Evolutionary conservation across 2,113 vertebrate species (phyloP), one percentile per base, ranked within the genome.

Genomic region (Bos taurus): DNA sequence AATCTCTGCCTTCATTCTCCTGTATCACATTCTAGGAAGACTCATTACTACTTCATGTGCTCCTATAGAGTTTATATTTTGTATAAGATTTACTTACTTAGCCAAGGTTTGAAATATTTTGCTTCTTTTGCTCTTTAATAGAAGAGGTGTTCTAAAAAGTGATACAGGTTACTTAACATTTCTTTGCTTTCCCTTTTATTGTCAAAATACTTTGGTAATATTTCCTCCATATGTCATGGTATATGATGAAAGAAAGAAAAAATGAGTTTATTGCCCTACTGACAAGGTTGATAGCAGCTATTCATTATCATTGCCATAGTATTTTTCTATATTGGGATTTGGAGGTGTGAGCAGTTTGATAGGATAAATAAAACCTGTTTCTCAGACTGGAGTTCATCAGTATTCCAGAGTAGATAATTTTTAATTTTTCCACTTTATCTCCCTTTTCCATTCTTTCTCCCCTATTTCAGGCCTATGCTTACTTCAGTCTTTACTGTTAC

Each of bases 1-100:
- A 97, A 94, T 97, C 78, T 98, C 91, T 64, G 40, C 19, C 90
- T 96, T 95, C 96, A 97, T 94, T 92, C 80, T 95, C 52, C 48
- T 98, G 82, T 92, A 62, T 95, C 17, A 94, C 30, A 19, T 92
- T 93, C 33, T 54, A 92, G 60, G 26, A 87, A 92, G 48, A 95
- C 54, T 90, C 26, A 91, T 57, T 48, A 54, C n/a, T 91, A 62
- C 17, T 95, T n/a, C 46, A 46, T 94, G 56, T 8, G 97, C 28
- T 6, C 21, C 80, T 97, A 92, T 71, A 52, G 56, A 97, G 54
- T 87, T 88, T 96, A 56, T 90, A 28, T 97, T 95, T 97, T 77
- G 87, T 64, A 67, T 92, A 48, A 59, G 13, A 92, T 90, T 40
- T 30, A 64, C 4, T 71, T 59, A 80, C 15, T 82, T 77, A 90